Base-by-base conservation (phyloP, 2,113 vertebrate genomes). In the Microcebus jonahi region DNA sequence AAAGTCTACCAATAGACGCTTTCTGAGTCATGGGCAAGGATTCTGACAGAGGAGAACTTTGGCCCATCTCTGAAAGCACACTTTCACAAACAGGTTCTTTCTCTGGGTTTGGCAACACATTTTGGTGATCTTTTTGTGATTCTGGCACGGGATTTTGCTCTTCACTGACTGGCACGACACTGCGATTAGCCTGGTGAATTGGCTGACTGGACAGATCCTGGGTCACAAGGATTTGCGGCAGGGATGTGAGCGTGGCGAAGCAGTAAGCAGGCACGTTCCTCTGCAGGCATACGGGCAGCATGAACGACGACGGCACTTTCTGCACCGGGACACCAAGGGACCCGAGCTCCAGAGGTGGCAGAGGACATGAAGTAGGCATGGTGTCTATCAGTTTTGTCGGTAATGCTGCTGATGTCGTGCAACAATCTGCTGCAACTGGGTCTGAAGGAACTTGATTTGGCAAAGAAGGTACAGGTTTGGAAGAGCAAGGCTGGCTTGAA, bases 201-300 rank as follows among this genome's bases (percentile, higher is more conserved):
- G 98, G 92, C 17, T 98, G 98, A 97, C 97, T 98, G 73, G 99
- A 98, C 42, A 99, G 99, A 96, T 99, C 99, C 70, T 99, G 99
- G 20, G 99, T 99, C 81, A 99, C 99, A 50, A 99, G 98, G 95
- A 99, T 99, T 96, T 99, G 99, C 93, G 99, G 99, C 97, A 99
- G 97, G 65, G 99, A 97, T 17, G 98, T 92, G 92, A 98, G 89
- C 39, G 99, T 96, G 61, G 99, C 86, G 20, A 99, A 99, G 73
- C 97, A 99, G 88, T 99, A 99, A 27, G 98, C 98, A 13, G 99
- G 98, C 55, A 98, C 42, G 6, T 98, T 98, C 84, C 98, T 99
- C 82, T 99, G 99, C 93, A 98, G 98, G 67, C 98, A 98, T 77
- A 98, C 88, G 0, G 99, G 98, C 88, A 99, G 97, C 76, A 99